Base-by-base conservation (phyloP, 2,113 vertebrate genomes). In the Tursiops truncatus region DNA sequence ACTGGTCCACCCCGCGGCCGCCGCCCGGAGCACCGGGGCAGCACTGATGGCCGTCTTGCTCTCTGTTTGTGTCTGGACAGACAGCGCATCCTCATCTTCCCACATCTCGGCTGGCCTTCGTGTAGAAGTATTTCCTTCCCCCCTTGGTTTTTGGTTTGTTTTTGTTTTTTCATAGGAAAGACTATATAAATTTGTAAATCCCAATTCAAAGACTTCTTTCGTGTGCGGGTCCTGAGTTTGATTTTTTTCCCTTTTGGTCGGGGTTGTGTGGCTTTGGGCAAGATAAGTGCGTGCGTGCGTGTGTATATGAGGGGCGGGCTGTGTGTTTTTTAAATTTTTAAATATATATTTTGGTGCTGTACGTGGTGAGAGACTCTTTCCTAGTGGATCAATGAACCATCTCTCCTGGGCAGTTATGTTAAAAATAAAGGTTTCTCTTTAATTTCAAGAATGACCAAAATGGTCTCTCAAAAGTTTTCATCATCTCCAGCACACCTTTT, bases 161-260 rank as follows among this genome's bases (percentile, higher is more conserved):
- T 36, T n/a, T 26, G 65, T 41, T 84, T 98, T 98, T 95, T 91
- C 98, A 96, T 98, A 98, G 98, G 95, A 98, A 97, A 98, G 97
- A 98, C 98, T 98, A 97, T 99, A 98, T 98, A 98, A 98, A 98
- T 98, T 98, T 99, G 98, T 98, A 98, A 98, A 98, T 97, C 98
- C 97, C 98, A 97, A 98, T 97, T 98, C 98, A 98, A 97, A 80
- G 97, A 98, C 80, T 90, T 96, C 38, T 96, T 70, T 4, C 31
- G 81, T 95, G 94, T 88, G 73, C 60, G 58, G 94, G 83, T 95
- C n/a, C 95, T 77, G 94, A 98, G 98, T 98, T 97, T 96, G 98
- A 93, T 97, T 97, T 96, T 63, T 93, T 74, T 85, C 76, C 56
- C 70, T 62, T 76, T 89, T 13, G 23, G 80, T 95, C 70, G 62